phyloP scores from a whole-genome alignment of 1,140 invertebrate species.

The Stenopsyche tienmushanensis region DNA sequence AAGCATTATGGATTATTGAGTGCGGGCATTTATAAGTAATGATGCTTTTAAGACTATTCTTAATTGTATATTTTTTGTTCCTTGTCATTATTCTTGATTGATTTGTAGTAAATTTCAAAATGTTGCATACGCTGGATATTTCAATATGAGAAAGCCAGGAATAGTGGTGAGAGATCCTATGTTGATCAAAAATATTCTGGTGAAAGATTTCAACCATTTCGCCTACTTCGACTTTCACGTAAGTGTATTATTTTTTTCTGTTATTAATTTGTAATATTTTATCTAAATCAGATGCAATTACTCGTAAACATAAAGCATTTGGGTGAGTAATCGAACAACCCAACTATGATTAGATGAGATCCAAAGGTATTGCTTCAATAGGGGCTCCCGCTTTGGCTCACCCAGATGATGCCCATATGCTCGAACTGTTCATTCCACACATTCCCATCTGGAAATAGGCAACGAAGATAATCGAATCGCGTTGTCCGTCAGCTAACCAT shows the following conservation, averaged over 20 bases:
- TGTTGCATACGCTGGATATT: constrained; percentile 44
- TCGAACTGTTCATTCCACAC: too few species aligned
- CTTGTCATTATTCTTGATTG: not conserved
- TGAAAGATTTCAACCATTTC: constrained; percentile 49
- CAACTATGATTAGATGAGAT: too few species aligned
- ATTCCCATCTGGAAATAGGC: too few species aligned
- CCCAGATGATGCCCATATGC: too few species aligned
- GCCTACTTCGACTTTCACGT: constrained; percentile 35
- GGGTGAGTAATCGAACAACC: too few species aligned
- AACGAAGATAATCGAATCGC: too few species aligned
- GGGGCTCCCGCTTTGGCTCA: too few species aligned
- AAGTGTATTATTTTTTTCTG: constrained; percentile 29
- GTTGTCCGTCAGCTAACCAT: too few species aligned
- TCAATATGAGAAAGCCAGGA: constrained; percentile 47
- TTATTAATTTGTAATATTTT: too few species aligned
- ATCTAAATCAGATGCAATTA: too few species aligned
- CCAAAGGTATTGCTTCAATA: too few species aligned
- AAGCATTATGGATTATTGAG: constrained; percentile 33
- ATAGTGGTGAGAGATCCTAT: constrained; percentile 56
- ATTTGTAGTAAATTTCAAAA: constrained; percentile 35
- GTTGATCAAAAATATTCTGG: constrained; percentile 50
- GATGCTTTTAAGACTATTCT: not conserved
- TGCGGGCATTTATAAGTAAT: constrained; percentile 36
- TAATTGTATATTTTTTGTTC: not conserved
- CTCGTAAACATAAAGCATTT: too few species aligned